phyloP scores from a whole-genome alignment of 2,888 invertebrate species.

The Rhingia campestris region DNA sequence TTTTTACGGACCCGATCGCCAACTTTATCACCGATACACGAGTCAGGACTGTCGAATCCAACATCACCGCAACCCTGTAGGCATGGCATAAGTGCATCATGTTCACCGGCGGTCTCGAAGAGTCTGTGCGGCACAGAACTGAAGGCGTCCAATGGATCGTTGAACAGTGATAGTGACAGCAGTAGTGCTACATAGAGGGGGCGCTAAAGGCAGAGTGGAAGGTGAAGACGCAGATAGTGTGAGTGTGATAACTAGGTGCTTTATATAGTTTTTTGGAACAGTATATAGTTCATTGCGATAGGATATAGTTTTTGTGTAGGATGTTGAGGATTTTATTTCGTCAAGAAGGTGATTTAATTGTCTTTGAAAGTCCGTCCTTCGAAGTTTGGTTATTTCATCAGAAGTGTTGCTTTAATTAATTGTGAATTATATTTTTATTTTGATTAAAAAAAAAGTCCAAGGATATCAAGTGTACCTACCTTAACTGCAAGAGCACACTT shows the following conservation, averaged over 20 bases:
- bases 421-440: too few relatives aligned
- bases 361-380: not conserved
- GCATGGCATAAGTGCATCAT: constrained; percentile 79
- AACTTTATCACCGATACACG: constrained; percentile 87
- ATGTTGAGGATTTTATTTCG: constrained; percentile 40
- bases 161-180: constrained; percentile 79
- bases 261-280: constrained; percentile 28
- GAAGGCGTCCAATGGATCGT: constrained; percentile 78
- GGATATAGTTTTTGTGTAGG: constrained; percentile 8
- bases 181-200: constrained; percentile 60
- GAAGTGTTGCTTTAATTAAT: too few relatives aligned
- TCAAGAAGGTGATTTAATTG: not conserved
- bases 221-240: not conserved
- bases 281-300: constrained; percentile 26
- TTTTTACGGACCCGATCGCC: constrained; percentile 84
- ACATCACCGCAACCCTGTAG: constrained; percentile 85
- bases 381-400: too few relatives aligned
- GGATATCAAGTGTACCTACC: too few relatives aligned
- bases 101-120: constrained; percentile 76
- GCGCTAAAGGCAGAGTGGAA: not conserved
- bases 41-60: constrained; percentile 88
- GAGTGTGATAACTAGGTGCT: constrained; percentile 61
- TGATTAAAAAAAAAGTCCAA: too few relatives aligned
- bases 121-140: constrained; percentile 58
- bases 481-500: too few relatives aligned